These are phyloP conservation scores for Sprattus sprattus DNA, from an alignment of 2,113 vertebrate genomes.

Conservation along the genomic window DNA sequence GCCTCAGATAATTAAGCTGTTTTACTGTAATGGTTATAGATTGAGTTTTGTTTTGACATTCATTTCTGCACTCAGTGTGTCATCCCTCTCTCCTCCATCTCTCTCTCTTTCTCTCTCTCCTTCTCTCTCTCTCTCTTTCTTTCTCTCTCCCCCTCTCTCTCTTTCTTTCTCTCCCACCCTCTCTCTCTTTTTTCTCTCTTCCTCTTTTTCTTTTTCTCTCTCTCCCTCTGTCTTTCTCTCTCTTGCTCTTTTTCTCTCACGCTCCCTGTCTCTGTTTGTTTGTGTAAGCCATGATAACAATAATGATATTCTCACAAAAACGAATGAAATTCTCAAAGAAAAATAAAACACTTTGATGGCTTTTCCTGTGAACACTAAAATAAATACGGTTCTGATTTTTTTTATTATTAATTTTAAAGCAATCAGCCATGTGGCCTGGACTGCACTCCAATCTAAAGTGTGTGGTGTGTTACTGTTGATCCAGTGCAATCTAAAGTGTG, in stretches of 20 bases:
- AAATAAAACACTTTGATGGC: not conserved
- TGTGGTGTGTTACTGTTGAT: not conserved
- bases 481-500: not conserved
- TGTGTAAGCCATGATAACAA: not conserved
- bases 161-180: too few relatives aligned
- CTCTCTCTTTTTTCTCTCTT: too few relatives aligned
- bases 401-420: not conserved
- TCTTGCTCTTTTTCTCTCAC: not conserved
- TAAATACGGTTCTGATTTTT: not conserved
- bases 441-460: not conserved
- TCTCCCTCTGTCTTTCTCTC: too few relatives aligned
- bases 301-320: not conserved
- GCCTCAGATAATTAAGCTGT: constrained; percentile 32
- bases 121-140: not conserved
- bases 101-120: not conserved
- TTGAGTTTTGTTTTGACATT: constrained; percentile 34
- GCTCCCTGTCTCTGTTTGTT: too few relatives aligned
- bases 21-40: constrained; percentile 38
- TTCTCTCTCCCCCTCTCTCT: too few relatives aligned
- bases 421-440: not conserved
- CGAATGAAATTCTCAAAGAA: not conserved
- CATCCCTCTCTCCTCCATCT: not conserved
- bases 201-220: not conserved
- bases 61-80: constrained; percentile 21
- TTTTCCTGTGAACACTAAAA: not conserved